Conservation (phyloP, 2,113 vertebrate species). For the Delphinapterus leucas region DNA sequence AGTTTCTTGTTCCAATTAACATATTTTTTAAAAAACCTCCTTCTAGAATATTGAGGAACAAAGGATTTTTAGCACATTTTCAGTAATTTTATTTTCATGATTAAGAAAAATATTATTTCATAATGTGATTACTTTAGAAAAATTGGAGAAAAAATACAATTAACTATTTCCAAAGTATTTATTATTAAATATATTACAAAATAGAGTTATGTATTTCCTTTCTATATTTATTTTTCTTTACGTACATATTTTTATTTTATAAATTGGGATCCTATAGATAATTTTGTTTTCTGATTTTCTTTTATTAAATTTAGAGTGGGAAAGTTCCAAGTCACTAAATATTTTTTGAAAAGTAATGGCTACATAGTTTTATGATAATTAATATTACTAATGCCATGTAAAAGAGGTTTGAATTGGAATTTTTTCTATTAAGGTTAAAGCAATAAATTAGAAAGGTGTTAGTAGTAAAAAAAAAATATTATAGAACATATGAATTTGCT, state of each 20-base stretch:
- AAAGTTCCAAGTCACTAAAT: background rate
- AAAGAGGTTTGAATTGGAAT: background rate
- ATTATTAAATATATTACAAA: background rate
- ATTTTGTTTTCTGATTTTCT: constrained; percentile 12
- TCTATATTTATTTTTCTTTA: constrained; percentile 10
- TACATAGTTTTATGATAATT: background rate
- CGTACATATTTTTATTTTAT: background rate
- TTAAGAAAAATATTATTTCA: constrained; percentile 2
- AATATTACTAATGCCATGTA: background rate
- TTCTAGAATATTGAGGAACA: background rate
- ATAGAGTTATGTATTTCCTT: background rate
- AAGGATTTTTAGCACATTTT: background rate
- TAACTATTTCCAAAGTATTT: background rate
- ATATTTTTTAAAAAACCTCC: background rate
- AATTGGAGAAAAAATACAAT: background rate
- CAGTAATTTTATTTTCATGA: background rate
- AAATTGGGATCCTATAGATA: background rate
- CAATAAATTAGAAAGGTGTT: background rate
- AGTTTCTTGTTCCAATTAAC: constrained; percentile 1
- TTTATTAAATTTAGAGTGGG: background rate
- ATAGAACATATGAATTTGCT: background rate
- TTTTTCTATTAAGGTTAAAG: constrained; percentile 13
- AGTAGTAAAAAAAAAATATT: background rate
- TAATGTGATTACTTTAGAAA: background rate
- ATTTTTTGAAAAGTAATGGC: background rate